Conservation (phyloP, 2,888 invertebrate genomes). For the Ischnus inquisitorius region DNA sequence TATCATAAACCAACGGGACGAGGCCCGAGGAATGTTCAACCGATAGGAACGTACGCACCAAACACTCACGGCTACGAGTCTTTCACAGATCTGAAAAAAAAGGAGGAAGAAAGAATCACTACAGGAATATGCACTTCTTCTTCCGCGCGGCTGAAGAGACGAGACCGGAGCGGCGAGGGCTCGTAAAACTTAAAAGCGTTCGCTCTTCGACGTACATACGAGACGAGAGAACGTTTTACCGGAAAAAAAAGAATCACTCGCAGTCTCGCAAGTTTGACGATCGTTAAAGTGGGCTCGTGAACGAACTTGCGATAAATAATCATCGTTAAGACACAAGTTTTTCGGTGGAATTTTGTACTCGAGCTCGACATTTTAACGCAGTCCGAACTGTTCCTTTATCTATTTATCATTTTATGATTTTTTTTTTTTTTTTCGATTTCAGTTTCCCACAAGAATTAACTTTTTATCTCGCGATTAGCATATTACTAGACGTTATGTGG, state of each 20-base stretch:
- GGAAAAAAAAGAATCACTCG: constrained; percentile 6
- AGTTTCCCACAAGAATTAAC: too few species aligned
- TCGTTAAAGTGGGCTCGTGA: constrained; percentile 37
- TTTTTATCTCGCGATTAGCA: constrained; percentile 67
- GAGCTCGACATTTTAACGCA: neutral
- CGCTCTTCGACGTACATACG: constrained; percentile 25
- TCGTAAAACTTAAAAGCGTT: constrained; percentile 59
- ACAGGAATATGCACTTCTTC: neutral
- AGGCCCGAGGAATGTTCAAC: constrained; percentile 48
- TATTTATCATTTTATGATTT: neutral
- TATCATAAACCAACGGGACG: constrained; percentile 60
- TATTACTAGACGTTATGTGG: constrained; percentile 73
- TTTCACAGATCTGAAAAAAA: neutral
- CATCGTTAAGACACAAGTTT: neutral
- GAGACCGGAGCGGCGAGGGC: constrained; percentile 1
- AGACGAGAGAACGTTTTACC: constrained; percentile 31
- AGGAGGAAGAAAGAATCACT: constrained; percentile 11
- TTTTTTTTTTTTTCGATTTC: neutral
- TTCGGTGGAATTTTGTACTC: neutral
- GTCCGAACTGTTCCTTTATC: neutral
- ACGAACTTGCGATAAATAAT: constrained; percentile 20
- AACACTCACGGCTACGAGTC: neutral
- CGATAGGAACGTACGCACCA: constrained; percentile 16
- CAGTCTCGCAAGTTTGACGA: constrained; percentile 24
- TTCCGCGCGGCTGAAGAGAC: too few species aligned